phyloP scores from a whole-genome alignment of 2,888 invertebrate species.

The Epistrophella euchroma region DNA sequence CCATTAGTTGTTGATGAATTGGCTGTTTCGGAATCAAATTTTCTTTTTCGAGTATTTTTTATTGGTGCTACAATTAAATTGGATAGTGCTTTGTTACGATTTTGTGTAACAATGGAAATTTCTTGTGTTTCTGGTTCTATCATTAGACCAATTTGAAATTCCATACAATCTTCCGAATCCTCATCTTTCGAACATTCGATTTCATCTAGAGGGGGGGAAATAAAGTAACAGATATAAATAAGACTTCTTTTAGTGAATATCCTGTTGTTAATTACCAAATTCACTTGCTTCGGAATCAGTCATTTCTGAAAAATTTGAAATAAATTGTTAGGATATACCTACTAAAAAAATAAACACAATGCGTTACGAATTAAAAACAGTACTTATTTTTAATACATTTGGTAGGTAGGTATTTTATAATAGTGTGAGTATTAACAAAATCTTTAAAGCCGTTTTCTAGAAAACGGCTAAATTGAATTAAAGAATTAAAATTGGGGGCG shows the following conservation, averaged over 20 bases:
- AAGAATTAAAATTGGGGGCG: too few species aligned
- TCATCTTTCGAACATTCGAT: not conserved
- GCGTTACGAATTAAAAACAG: too few species aligned
- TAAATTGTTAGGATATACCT: too few species aligned
- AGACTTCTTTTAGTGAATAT: not conserved
- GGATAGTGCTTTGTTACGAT: not conserved
- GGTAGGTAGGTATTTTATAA: too few species aligned
- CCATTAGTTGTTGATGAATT: not conserved
- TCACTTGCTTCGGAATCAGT: not conserved
- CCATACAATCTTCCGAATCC: not conserved
- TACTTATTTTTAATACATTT: too few species aligned
- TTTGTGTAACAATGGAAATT: conserved; percentile 14
- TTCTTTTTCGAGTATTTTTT: not conserved
- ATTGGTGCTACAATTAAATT: not conserved
- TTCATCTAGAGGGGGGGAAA: not conserved
- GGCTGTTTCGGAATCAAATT: not conserved
- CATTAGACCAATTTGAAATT: conserved; percentile 15
- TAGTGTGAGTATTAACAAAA: too few species aligned
- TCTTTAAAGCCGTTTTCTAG: too few species aligned
- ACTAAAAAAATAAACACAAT: too few species aligned
- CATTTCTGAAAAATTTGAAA: not conserved
- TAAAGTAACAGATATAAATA: not conserved
- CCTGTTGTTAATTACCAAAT: too few species aligned
- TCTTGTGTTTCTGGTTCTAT: conserved; percentile 12
- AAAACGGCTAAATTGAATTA: too few species aligned